A percentile compares a stretch with the other conserved stretches of the same genome.
phyloP scores from a whole-genome alignment of 2,888 invertebrate genomes.

The Acanthococcus lagerstroemiae region DNA sequence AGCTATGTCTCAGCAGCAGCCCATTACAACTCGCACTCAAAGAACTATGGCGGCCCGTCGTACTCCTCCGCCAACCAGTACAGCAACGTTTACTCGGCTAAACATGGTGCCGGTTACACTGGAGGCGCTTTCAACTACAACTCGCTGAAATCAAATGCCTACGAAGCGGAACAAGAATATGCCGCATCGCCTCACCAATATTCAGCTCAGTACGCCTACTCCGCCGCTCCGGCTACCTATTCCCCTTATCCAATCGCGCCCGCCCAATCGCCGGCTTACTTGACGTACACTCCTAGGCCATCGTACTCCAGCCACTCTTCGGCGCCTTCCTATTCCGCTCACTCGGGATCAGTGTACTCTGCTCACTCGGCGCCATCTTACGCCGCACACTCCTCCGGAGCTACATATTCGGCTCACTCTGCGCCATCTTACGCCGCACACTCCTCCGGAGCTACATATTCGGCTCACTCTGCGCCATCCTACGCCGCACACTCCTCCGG shows the following conservation, averaged over 20 bases:
- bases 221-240: constrained; percentile 16
- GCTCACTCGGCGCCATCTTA: neutral
- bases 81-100: constrained; percentile 9
- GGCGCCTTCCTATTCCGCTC: neutral
- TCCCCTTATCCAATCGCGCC: constrained; percentile 15
- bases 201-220: neutral
- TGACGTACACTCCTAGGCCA: neutral
- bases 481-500: constrained; percentile 16
- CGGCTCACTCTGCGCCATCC: neutral
- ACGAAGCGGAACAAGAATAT: constrained; percentile 14
- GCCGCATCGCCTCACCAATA: neutral
- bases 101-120: neutral
- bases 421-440: neutral
- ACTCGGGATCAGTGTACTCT: neutral
- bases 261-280: neutral
- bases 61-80: constrained; percentile 1
- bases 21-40: constrained; percentile 7
- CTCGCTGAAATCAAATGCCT: constrained; percentile 9
- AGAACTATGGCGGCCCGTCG: neutral
- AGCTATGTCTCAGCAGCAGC: constrained; percentile 17
- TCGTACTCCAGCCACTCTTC: constrained; percentile 1
- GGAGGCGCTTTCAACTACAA: constrained; percentile 4
- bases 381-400: neutral
- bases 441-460: constrained; percentile 2
- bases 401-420: neutral